phyloP scores from a whole-genome alignment of 1,140 invertebrate species.

The Brachionus plicatilis region DNA sequence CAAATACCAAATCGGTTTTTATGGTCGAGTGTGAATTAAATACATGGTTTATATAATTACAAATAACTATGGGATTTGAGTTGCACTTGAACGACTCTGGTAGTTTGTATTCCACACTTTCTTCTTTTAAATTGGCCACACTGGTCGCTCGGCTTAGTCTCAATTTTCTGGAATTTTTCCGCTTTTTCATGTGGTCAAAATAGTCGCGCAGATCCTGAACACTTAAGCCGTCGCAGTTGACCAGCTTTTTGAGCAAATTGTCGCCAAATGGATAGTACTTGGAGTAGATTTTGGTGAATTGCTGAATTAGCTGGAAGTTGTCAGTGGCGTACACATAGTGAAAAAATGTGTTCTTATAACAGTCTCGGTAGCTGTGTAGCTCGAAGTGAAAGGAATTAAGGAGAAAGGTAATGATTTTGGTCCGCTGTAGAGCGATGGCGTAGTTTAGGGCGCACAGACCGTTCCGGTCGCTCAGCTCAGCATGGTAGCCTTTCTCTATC shows the following conservation, averaged over 20 bases:
- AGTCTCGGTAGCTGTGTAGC: not conserved
- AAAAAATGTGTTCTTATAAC: slow-evolving; percentile 9
- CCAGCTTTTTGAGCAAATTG: not conserved
- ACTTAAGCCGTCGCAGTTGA: slow-evolving; percentile 22
- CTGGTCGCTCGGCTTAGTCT: not conserved
- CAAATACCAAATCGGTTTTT: slow-evolving; percentile 12
- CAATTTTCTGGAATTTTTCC: not conserved
- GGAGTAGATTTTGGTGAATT: not conserved
- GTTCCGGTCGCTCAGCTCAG: not conserved
- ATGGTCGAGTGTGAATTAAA: slow-evolving; percentile 3
- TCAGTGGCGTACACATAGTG: not conserved
- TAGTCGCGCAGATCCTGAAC: slow-evolving; percentile 1
- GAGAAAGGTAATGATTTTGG: not conserved
- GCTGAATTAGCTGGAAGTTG: not conserved
- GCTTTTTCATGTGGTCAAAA: not conserved
- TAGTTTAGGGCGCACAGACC: slow-evolving; percentile 18
- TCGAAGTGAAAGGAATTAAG: not conserved
- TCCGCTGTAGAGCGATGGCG: not conserved
- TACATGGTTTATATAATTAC: slow-evolving; percentile 29
- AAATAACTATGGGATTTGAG: slow-evolving; percentile 12
- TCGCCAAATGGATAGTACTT: not conserved
- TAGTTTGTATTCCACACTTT: not conserved
- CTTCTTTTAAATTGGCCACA: not conserved
- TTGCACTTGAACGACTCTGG: not conserved
- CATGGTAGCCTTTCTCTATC: slow-evolving; percentile 17